These are phyloP conservation scores for Catharus minimus DNA, from an alignment of 2,113 vertebrate genomes.

Conservation along the genomic window DNA sequence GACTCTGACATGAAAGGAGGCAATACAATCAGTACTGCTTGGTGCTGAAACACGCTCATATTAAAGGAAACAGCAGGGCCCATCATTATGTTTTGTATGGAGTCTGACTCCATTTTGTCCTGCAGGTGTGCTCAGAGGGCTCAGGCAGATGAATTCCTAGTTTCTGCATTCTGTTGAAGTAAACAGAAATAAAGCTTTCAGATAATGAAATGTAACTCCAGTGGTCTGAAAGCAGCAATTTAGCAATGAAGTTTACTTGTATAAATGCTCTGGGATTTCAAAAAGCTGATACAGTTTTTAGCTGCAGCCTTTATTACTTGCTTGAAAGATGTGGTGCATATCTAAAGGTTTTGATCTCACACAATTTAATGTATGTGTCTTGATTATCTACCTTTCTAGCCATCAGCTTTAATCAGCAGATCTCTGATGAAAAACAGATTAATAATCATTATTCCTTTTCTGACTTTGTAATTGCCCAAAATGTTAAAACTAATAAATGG, in stretches of 20 bases:
- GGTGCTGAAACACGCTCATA: not conserved
- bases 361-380: not conserved
- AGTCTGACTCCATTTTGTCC: not conserved
- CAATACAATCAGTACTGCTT: not conserved
- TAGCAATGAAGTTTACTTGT: not conserved
- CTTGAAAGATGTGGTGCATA: not conserved
- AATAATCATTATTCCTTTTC: not conserved
- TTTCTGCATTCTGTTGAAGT: not conserved
- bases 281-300: not conserved
- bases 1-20: not conserved
- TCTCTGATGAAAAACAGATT: not conserved
- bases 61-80: not conserved
- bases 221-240: not conserved
- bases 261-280: not conserved
- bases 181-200: not conserved
- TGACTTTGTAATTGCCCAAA: not conserved
- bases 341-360: not conserved
- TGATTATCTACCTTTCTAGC: not conserved
- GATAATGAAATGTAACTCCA: not conserved
- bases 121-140: not conserved
- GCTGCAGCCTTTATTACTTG: not conserved
- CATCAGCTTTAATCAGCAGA: not conserved
- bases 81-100: not conserved
- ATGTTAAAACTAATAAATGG: not conserved
- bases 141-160: not conserved